Percentiles rank a stretch among this genome's conserved stretches.
phyloP scores from a whole-genome alignment of 2,888 invertebrate species.

The Nemotelus nigrinus region DNA sequence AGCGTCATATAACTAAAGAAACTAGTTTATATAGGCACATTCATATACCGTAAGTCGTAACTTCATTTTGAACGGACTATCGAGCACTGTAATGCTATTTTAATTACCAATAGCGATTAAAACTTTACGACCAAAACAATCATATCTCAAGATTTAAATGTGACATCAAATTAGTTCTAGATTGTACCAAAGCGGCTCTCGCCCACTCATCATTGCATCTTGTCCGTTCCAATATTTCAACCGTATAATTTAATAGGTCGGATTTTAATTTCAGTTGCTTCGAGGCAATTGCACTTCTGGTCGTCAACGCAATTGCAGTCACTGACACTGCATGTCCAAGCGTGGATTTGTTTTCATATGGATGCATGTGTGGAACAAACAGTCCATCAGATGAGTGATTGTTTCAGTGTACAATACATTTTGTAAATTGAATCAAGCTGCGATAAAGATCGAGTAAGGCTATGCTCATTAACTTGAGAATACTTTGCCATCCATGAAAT shows the following conservation, averaged over 20 bases:
- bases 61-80: too few species aligned
- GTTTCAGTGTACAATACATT: too few species aligned
- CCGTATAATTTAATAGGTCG: constrained; percentile 1
- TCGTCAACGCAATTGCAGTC: background rate
- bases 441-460: too few species aligned
- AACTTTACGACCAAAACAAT: background rate
- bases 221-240: background rate
- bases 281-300: background rate
- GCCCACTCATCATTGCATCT: background rate
- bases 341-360: too few species aligned
- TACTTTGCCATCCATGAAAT: too few species aligned
- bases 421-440: too few species aligned
- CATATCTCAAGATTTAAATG: constrained; percentile 1
- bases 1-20: too few species aligned
- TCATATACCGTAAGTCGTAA: too few species aligned
- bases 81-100: background rate
- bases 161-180: background rate
- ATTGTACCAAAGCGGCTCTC: background rate
- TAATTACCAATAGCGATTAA: constrained; percentile 15
- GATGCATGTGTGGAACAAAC: too few species aligned
- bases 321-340: background rate
- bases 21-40: too few species aligned
- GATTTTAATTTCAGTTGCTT: background rate
- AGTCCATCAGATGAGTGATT: too few species aligned
- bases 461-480: too few species aligned